Conservation (phyloP, 2,113 vertebrate genomes). For the Greenwoodochromis staneri region DNA sequence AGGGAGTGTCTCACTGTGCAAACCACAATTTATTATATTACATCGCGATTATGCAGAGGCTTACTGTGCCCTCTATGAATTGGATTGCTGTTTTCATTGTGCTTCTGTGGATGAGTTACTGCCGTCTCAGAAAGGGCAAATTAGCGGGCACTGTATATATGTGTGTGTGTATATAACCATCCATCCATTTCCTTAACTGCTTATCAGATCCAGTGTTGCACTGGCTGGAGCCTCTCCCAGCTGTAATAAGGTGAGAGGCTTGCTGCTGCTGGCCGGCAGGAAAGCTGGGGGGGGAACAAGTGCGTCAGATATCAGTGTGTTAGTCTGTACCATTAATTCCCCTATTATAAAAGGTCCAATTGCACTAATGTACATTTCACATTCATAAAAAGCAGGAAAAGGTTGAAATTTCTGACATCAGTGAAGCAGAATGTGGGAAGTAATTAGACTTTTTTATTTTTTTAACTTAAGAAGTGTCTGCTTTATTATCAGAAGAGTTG, state of each 20-base stretch:
- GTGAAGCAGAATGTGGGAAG: not conserved
- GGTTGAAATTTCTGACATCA: not conserved
- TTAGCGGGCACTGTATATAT: not conserved
- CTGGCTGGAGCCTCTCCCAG: not conserved
- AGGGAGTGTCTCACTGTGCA: not conserved
- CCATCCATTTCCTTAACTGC: not conserved
- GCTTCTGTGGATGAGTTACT: not conserved
- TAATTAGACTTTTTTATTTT: not conserved
- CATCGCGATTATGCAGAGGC: not conserved
- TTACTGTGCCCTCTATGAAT: not conserved
- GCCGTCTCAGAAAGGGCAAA: not conserved
- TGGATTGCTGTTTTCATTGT: not conserved
- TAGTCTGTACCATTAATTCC: not conserved
- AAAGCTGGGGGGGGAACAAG: not conserved
- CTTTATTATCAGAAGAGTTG: not conserved
- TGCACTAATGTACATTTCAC: not conserved
- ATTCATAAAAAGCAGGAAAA: not conserved
- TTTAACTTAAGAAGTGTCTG: not conserved
- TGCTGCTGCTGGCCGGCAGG: not conserved
- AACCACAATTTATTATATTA: not conserved
- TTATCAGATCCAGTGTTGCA: not conserved
- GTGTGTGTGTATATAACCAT: not conserved
- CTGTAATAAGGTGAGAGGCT: not conserved
- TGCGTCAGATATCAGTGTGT: not conserved
- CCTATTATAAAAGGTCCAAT: not conserved